Evolutionary conservation across 2,113 vertebrate species (phyloP).

Genomic region (Zingel zingel): DNA sequence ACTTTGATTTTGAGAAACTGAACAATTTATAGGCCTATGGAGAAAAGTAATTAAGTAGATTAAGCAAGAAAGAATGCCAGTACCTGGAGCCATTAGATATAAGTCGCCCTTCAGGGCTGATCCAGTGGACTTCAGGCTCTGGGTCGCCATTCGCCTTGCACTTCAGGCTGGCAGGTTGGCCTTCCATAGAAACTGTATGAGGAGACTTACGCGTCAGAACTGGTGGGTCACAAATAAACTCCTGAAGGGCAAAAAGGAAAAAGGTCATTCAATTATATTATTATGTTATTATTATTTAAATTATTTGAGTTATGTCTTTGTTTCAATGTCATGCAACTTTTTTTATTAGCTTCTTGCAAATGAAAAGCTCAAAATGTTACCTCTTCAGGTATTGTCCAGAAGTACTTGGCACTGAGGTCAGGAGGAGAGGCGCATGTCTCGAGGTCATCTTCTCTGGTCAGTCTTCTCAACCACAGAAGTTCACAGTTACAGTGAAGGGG

Average conservation of each 20-base stretch:
- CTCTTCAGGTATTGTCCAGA: conserved; percentile 96
- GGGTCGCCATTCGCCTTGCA: conserved; percentile 96
- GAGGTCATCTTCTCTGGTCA: conserved; percentile 93
- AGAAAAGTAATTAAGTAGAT: background rate
- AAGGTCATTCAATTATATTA: background rate
- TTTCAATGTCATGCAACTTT: background rate
- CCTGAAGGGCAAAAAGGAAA: conserved; percentile 60
- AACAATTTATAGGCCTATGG: background rate
- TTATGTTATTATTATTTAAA: background rate
- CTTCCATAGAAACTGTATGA: conserved; percentile 79
- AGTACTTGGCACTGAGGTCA: conserved; percentile 92
- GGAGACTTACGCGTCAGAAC: conserved; percentile 92
- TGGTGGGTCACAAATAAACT: conserved; percentile 95
- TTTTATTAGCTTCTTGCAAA: background rate
- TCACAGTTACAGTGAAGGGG: conserved; percentile 97
- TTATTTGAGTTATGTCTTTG: background rate
- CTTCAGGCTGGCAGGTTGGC: conserved; percentile 88
- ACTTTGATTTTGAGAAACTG: background rate
- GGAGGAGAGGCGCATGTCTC: conserved; percentile 94
- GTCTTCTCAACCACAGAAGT: conserved; percentile 91
- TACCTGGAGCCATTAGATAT: conserved; percentile 90
- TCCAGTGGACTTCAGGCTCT: conserved; percentile 94
- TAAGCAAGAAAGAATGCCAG: background rate
- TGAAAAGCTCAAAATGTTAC: conserved; percentile 40
- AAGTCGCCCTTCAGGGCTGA: conserved; percentile 90